phyloP scores from a whole-genome alignment of 2,797 vertebrate species.

The Lophotriccus pileatus region DNA sequence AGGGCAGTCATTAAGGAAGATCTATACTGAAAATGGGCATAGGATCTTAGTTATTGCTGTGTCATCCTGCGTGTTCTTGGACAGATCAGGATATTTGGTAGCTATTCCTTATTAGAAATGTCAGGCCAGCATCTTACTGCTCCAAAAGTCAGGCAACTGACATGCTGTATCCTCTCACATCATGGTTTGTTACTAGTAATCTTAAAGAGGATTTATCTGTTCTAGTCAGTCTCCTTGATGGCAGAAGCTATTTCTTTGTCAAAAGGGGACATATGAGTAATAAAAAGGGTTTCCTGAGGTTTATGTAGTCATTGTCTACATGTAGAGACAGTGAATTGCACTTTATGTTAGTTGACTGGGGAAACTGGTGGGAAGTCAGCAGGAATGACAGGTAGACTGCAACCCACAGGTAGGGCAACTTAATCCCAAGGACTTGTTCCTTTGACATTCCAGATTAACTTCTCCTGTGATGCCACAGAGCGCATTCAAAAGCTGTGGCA shows the following conservation, averaged over 20 bases:
- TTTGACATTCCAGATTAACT: neutral
- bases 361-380: neutral
- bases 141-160: neutral
- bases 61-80: neutral
- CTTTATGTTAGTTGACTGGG: neutral
- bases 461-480: neutral
- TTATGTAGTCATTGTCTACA: neutral
- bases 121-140: neutral
- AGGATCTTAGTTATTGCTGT: neutral
- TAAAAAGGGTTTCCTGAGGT: neutral
- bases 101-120: neutral
- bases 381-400: neutral
- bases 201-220: neutral
- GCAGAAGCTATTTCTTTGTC: neutral
- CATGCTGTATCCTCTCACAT: neutral
- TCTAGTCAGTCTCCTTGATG: neutral
- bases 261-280: neutral
- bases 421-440: neutral
- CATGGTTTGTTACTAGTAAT: neutral
- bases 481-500: accelerated
- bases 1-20: neutral
- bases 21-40: neutral
- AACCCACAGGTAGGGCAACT: neutral
- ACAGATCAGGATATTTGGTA: neutral
- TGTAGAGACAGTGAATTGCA: neutral